A percentile compares a stretch with the other conserved stretches of the same genome.
phyloP scores from a whole-genome alignment of 2,113 vertebrate genomes.

The Ophiodon elongatus region DNA sequence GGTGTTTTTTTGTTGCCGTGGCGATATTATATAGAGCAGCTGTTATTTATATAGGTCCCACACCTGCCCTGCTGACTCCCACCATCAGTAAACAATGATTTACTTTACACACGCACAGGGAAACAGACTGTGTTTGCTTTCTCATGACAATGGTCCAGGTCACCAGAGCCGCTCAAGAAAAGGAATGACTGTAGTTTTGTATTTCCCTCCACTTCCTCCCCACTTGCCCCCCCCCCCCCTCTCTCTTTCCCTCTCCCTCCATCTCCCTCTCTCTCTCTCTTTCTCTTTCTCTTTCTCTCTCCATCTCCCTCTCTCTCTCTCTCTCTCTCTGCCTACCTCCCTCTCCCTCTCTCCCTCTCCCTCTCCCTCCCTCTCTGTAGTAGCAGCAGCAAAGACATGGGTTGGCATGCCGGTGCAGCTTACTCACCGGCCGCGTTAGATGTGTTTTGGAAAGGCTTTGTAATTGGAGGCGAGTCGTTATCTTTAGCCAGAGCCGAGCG shows the following conservation, averaged over 20 bases:
- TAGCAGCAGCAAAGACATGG: conserved; percentile 35
- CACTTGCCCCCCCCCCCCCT: background rate
- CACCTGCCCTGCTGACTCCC: conserved; percentile 77
- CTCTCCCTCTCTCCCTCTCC: background rate
- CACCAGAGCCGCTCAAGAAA: conserved; percentile 49
- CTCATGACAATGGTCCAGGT: conserved; percentile 67
- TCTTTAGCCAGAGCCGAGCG: conserved; percentile 58
- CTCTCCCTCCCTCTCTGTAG: background rate
- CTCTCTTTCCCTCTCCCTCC: too few relatives aligned
- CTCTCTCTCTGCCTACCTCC: background rate
- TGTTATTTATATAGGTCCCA: conserved; percentile 78
- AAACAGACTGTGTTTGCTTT: conserved; percentile 69
- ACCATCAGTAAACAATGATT: conserved; percentile 81
- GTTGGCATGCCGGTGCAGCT: conserved; percentile 50
- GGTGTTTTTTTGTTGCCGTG: conserved; percentile 16
- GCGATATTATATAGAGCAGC: conserved; percentile 71
- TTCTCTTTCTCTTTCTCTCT: background rate
- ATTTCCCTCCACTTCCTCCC: conserved; percentile 28
- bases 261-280: background rate
- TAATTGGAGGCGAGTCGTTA: conserved; percentile 75
- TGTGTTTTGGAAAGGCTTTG: conserved; percentile 74
- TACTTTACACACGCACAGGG: conserved; percentile 55
- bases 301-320: background rate
- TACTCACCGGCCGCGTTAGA: conserved; percentile 47
- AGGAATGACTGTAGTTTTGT: conserved; percentile 42